Conservation (phyloP, 2,888 invertebrate genomes). For the Elysia crispata region DNA sequence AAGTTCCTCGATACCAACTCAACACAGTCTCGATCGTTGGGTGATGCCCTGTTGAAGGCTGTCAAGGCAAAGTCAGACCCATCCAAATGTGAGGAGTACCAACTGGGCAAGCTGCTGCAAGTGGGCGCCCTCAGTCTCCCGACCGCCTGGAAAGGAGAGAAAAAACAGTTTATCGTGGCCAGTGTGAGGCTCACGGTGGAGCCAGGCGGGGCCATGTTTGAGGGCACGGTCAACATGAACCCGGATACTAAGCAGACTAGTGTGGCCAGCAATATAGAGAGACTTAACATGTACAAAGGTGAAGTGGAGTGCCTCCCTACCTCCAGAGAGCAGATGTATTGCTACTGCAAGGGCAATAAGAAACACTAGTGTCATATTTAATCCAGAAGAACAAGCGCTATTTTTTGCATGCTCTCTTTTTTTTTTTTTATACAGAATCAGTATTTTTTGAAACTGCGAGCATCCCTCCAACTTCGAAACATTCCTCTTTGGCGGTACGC, state of each 20-base stretch:
- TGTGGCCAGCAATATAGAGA: constrained; percentile 82
- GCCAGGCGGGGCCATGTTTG: constrained; percentile 87
- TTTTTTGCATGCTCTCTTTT: too few species aligned
- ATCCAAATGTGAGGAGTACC: constrained; percentile 77
- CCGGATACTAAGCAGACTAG: constrained; percentile 81
- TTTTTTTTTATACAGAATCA: too few species aligned
- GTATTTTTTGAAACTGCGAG: too few species aligned
- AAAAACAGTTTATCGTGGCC: constrained; percentile 71
- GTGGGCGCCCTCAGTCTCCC: constrained; percentile 80
- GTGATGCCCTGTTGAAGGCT: constrained; percentile 82
- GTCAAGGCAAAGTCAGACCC: constrained; percentile 82
- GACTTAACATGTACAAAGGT: constrained; percentile 77
- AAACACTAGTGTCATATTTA: too few species aligned
- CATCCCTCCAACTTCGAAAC: too few species aligned
- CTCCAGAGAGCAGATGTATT: constrained; percentile 69
- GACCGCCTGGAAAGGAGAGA: constrained; percentile 53
- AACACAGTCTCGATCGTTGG: constrained; percentile 80
- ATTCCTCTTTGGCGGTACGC: too few species aligned
- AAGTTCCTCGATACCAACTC: constrained; percentile 69
- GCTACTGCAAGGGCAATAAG: constrained; percentile 67
- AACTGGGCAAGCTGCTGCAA: constrained; percentile 82
- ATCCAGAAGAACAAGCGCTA: too few species aligned
- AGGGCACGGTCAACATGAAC: constrained; percentile 86
- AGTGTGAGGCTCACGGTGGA: constrained; percentile 82
- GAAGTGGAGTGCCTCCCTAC: constrained; percentile 75